Evolutionary conservation across 2,113 vertebrate genomes (phyloP), one percentile per base, ranked within the genome.

Genomic region (Prionailurus bengalensis): DNA sequence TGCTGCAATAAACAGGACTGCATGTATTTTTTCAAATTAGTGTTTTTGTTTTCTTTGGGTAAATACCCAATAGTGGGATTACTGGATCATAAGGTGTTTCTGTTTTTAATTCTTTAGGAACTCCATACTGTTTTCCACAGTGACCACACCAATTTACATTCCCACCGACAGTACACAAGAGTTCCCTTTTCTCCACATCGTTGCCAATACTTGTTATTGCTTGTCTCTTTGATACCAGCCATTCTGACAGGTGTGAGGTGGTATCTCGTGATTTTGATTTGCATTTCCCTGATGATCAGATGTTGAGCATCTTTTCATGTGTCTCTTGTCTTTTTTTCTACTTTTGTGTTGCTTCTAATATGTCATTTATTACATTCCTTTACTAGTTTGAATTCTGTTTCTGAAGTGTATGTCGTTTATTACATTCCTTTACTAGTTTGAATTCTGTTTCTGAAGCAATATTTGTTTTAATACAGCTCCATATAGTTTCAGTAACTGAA

Each of bases 381-480:
- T 84, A 63, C 45, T 63, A 83, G n/a, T 79, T 66, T 83, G 68
- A 63, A 31, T 96, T 91, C 76, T 71, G 23, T 95, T 91, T 65
- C 31, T n/a, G 53, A 95, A 78, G 19, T 55, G 4, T 88, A 4
- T 55, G 10, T 36, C 42, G 83, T 65, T 91, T 79, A 29, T 74
- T 83, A 45, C 17, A 33, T n/a, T 94, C 31, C 42, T 70, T 63
- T 84, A 63, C 45, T 63, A 71, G n/a, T 79, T 65, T 83, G 68
- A 63, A 31, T 96, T 91, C 76, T 71, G 23, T 95, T 91, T 65
- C 31, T n/a, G 53, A 95, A 78, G 4, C 55, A 53, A 71, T 53
- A 45, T 78, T 4, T 87, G 58, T 94, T 97, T 87, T 87, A 82
- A 63, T 45, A 81, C 6, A 53, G 31, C 33, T 39, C 51, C 15